Base-by-base conservation (phyloP, 1,140 invertebrate species). In the Philotrypesis tridentata region DNA sequence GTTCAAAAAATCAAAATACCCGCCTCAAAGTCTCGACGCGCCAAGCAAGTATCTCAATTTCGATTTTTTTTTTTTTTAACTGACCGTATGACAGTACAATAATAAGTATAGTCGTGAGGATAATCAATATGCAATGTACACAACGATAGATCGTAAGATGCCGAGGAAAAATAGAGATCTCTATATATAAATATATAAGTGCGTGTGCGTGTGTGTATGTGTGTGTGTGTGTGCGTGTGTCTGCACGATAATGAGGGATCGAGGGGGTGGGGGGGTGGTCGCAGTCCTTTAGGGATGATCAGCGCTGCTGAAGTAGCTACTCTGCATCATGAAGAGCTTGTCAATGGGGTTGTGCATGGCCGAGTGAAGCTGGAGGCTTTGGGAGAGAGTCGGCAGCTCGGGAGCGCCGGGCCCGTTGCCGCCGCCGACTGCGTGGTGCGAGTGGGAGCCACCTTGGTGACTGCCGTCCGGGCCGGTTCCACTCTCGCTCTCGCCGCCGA, bases 281-380 rank as follows among this genome's bases (percentile, higher is more conserved):
- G 71, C 29, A 21, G 23, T 2, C 2, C 7, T 27, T 55, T 82
- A 82, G 0, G 72, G 61, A 33, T 83, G 76, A 55, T 83, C 82
- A 25, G 67, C 29, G 37, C 76, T 79, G 17, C 81, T 95, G 89
- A 98, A 98, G 90, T 98, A 98, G 48, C 96, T 98, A 91, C 96
- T 97, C 91, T 98, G 97, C 98, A 99, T 99, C 86, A 98, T 96
- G 92, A 98, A 99, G 68, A 99, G 94, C 92, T 98, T 98, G 91
- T 99, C 98, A 85, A 99, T 99, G 48, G 98, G 98, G 91, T 99
- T 99, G 87, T 95, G 92, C 88, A 96, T 94, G 17, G 94, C 92
- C 55, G 94, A 93, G 48, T 93, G 33, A 5, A 37, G 33, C 92
- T 93, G 93, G 8, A 94, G 92, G 83, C 94, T 94, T 43, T 95